Evolutionary conservation across 64 coral and sea anemone genomes (phyloP).

Genomic region (Anthopleura sola): DNA sequence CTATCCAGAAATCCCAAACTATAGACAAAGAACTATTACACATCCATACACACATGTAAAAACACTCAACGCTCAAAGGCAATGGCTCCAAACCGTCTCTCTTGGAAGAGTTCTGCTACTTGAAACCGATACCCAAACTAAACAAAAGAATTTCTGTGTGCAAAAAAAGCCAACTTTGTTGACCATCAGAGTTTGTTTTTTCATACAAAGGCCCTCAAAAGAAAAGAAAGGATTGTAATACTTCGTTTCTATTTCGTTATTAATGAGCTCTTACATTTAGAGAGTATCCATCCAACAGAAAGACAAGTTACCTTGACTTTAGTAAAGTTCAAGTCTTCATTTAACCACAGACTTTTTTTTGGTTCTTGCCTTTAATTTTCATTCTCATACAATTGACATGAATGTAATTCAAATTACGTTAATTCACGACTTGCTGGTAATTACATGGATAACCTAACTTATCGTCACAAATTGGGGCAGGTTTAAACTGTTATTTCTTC

Average conservation of each 20-base stretch:
- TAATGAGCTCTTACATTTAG: not conserved
- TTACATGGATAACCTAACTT: constrained; percentile 13
- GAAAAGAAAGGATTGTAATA: constrained; percentile 11
- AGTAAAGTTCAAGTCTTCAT: not conserved
- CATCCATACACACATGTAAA: constrained; percentile 1
- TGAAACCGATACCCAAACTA: constrained; percentile 1
- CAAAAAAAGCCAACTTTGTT: constrained; percentile 17
- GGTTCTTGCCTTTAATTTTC: not conserved
- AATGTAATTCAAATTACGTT: constrained; percentile 20
- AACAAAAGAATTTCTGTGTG: not conserved
- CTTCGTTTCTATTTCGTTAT: not conserved
- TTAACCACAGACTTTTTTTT: not conserved
- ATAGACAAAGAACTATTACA: not conserved
- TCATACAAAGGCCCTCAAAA: constrained; percentile 4
- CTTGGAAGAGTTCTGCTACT: not conserved
- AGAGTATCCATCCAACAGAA: not conserved
- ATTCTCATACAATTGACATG: constrained; percentile 14
- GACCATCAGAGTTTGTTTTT: constrained; percentile 13
- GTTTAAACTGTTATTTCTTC: not conserved
- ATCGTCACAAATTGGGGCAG: constrained; percentile 1
- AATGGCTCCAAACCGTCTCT: constrained; percentile 10
- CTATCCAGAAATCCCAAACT: constrained; percentile 8
- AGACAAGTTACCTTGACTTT: not conserved
- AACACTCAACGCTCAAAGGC: not conserved
- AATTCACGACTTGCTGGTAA: constrained; percentile 22